These are phyloP conservation scores for Caranx melampygus DNA, from an alignment of 2,113 vertebrate genomes.

Conservation along the genomic window DNA sequence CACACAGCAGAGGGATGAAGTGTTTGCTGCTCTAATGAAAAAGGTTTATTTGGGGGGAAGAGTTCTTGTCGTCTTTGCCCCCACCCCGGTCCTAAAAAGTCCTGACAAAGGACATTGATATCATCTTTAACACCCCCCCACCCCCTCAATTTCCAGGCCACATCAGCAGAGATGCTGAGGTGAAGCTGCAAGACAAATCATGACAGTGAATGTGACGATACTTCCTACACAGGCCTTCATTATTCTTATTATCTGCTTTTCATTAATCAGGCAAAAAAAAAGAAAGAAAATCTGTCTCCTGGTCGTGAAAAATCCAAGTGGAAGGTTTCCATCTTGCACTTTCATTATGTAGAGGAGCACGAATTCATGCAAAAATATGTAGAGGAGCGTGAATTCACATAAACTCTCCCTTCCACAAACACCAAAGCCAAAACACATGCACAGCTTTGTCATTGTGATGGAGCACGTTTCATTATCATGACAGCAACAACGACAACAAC, in stretches of 20 bases:
- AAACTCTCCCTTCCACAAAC: slow-evolving; percentile 39
- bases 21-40: slow-evolving; percentile 86
- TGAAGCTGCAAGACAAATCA: slow-evolving; percentile 31
- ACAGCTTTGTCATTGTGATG: slow-evolving; percentile 65
- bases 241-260: slow-evolving; percentile 7
- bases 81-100: slow-evolving; percentile 72
- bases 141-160: slow-evolving; percentile 81
- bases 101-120: slow-evolving; percentile 77
- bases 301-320: slow-evolving; percentile 26
- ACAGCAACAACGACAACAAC: slow-evolving; percentile 3
- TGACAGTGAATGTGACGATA: slow-evolving; percentile 39
- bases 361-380: slow-evolving; percentile 47
- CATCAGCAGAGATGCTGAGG: slow-evolving; percentile 55
- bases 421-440: slow-evolving; percentile 37
- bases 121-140: slow-evolving; percentile 79
- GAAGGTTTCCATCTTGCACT: slow-evolving; percentile 28
- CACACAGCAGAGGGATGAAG: slow-evolving; percentile 72
- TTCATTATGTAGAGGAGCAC: not conserved
- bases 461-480: slow-evolving; percentile 64
- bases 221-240: slow-evolving; percentile 48
- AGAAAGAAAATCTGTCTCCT: slow-evolving; percentile 14
- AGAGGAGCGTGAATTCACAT: slow-evolving; percentile 44
- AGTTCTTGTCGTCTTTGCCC: slow-evolving; percentile 76
- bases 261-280: slow-evolving; percentile 34
- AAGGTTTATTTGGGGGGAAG: slow-evolving; percentile 79